These are phyloP conservation scores for Rapana venosa DNA, from an alignment of 2,888 invertebrate species.

Conservation along the genomic window DNA sequence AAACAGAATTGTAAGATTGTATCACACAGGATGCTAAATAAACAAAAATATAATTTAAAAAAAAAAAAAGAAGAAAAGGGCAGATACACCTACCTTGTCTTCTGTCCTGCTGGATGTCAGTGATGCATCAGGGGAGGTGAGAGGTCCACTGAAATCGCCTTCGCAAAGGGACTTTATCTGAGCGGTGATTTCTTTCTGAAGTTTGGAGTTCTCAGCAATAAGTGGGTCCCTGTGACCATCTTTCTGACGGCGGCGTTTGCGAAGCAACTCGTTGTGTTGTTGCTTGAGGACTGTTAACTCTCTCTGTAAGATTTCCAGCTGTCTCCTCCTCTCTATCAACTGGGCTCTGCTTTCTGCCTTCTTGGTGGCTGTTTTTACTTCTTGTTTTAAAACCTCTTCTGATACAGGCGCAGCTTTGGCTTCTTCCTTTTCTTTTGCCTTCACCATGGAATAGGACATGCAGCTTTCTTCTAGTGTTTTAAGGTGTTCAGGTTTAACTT, in stretches of 20 bases:
- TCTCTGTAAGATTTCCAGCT: slow-evolving; percentile 59
- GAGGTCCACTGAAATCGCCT: not conserved
- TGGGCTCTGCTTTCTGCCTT: slow-evolving; percentile 45
- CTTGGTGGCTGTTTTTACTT: not conserved
- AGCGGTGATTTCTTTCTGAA: slow-evolving; percentile 70
- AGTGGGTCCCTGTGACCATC: slow-evolving; percentile 74
- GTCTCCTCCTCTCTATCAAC: slow-evolving; percentile 55
- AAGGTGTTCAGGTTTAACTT: not conserved
- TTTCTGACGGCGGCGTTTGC: slow-evolving; percentile 65
- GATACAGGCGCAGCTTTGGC: not conserved
- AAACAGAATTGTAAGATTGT: not conserved
- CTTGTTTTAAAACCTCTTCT: slow-evolving; percentile 17
- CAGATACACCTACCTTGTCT: not conserved
- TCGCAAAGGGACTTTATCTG: slow-evolving; percentile 64
- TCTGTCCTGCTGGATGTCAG: not conserved
- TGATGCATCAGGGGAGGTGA: not conserved
- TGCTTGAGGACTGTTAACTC: slow-evolving; percentile 67
- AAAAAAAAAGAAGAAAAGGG: not conserved
- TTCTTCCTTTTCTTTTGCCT: not conserved
- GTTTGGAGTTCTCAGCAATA: slow-evolving; percentile 69
- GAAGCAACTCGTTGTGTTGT: slow-evolving; percentile 73
- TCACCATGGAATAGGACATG: not conserved
- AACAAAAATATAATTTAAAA: no score
- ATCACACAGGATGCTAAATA: not conserved
- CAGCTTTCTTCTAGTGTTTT: not conserved